These are phyloP conservation scores for Ormyrus pomaceus DNA, from an alignment of 2,888 invertebrate species.

Conservation along the genomic window DNA sequence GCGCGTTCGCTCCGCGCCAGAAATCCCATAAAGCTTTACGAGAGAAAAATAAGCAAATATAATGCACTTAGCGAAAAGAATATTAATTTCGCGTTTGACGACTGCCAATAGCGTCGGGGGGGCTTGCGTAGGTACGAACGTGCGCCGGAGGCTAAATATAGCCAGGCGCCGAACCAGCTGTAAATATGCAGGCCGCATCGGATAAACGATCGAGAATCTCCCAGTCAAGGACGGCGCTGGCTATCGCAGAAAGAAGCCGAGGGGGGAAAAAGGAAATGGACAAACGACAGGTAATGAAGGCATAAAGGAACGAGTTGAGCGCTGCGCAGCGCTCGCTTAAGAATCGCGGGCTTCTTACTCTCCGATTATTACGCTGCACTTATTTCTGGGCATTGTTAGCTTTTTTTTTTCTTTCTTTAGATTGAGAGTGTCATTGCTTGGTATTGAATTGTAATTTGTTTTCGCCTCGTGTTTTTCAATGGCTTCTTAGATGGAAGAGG, in stretches of 20 bases:
- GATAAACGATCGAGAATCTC: slow-evolving; percentile 42
- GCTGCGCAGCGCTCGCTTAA: neutral
- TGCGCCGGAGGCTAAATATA: slow-evolving; percentile 31
- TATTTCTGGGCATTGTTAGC: no score
- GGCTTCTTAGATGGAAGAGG: no score
- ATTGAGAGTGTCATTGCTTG: no score
- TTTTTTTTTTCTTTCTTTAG: no score
- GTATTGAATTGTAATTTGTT: neutral
- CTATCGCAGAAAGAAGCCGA: neutral
- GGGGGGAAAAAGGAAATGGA: slow-evolving; percentile 26
- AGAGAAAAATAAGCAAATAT: neutral
- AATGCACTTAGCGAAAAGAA: neutral
- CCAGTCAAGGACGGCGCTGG: slow-evolving; percentile 39
- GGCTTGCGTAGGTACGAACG: neutral
- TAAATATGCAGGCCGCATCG: slow-evolving; percentile 40
- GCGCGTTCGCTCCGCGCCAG: no score
- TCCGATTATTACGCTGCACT: no score
- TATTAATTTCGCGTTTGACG: slow-evolving; percentile 16
- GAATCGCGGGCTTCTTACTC: no score
- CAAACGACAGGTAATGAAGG: slow-evolving; percentile 44
- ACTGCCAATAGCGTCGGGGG: neutral
- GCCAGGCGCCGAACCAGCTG: slow-evolving; percentile 26
- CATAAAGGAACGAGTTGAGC: slow-evolving; percentile 28
- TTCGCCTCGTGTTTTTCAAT: neutral
- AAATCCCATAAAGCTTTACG: neutral